These are phyloP conservation scores for Gisinianus flammeolus DNA, from an alignment of 2,888 invertebrate species.

Conservation along the genomic window DNA sequence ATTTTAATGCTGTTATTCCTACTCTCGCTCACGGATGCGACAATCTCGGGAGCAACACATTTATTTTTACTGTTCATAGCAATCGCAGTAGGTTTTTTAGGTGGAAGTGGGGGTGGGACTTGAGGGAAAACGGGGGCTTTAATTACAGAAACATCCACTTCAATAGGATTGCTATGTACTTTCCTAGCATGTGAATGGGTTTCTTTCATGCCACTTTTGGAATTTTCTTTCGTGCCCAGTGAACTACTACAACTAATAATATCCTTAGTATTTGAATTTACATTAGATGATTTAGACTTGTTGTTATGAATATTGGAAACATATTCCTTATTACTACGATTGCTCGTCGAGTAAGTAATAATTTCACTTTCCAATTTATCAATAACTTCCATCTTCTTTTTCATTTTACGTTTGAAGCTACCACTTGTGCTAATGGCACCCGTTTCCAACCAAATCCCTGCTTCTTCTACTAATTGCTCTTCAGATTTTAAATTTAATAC, in stretches of 20 bases:
- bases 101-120: neutral
- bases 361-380: conserved; percentile 30
- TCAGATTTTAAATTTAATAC: conserved; percentile 38
- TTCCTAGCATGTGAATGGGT: neutral
- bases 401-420: conserved; percentile 38
- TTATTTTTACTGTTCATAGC: neutral
- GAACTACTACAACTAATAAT: neutral
- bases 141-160: conserved; percentile 36
- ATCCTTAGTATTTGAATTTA: neutral
- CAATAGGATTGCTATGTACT: conserved; percentile 29
- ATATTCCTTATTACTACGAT: neutral
- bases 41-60: neutral
- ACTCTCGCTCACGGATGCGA: neutral
- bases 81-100: neutral
- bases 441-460: conserved; percentile 38
- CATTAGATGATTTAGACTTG: neutral
- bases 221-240: neutral
- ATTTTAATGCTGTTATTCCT: neutral
- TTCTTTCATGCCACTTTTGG: neutral
- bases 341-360: conserved; percentile 18
- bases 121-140: neutral
- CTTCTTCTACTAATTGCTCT: conserved; percentile 39
- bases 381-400: conserved; percentile 25
- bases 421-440: conserved; percentile 37
- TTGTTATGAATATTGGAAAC: conserved; percentile 13